Evolutionary conservation across 2,797 vertebrate species (phyloP).

Genomic region (Danio kyathit): DNA sequence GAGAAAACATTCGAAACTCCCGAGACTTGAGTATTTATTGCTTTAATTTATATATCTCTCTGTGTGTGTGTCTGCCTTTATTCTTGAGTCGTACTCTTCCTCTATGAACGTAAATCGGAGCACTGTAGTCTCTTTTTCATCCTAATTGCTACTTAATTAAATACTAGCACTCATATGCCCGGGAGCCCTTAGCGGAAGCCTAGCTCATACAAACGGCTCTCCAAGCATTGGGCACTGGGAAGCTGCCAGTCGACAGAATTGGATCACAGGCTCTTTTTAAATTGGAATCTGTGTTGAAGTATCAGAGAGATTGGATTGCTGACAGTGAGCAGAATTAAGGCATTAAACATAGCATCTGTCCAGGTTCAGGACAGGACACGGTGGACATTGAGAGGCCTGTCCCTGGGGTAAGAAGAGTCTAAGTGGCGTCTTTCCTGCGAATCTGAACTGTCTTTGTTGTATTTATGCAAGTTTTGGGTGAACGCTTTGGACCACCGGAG

Average conservation of each 20-base stretch:
- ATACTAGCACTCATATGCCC: constrained; percentile 39
- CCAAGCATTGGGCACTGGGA: constrained; percentile 51
- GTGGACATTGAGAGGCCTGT: constrained; percentile 15
- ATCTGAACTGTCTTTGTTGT: constrained; percentile 8
- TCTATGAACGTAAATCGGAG: constrained; percentile 31
- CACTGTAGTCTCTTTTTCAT: constrained; percentile 39
- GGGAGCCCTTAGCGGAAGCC: constrained; percentile 30
- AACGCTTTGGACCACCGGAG: background rate
- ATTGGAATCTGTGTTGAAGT: constrained; percentile 67
- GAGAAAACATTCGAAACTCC: constrained; percentile 29
- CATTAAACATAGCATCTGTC: constrained; percentile 67
- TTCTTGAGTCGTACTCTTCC: background rate
- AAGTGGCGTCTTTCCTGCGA: constrained; percentile 23
- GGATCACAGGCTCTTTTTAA: constrained; percentile 65
- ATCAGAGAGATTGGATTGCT: constrained; percentile 65
- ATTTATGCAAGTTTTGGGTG: background rate
- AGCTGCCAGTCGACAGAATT: constrained; percentile 64
- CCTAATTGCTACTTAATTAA: constrained; percentile 60
- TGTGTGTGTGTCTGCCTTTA: background rate
- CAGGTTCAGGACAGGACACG: constrained; percentile 35
- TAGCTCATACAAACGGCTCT: constrained; percentile 44
- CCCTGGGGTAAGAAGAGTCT: constrained; percentile 20
- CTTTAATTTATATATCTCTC: background rate
- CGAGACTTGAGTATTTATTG: constrained; percentile 2
- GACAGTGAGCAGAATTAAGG: constrained; percentile 65